Conservation (phyloP, 2,888 invertebrate genomes). For the Sepiola atlantica region DNA sequence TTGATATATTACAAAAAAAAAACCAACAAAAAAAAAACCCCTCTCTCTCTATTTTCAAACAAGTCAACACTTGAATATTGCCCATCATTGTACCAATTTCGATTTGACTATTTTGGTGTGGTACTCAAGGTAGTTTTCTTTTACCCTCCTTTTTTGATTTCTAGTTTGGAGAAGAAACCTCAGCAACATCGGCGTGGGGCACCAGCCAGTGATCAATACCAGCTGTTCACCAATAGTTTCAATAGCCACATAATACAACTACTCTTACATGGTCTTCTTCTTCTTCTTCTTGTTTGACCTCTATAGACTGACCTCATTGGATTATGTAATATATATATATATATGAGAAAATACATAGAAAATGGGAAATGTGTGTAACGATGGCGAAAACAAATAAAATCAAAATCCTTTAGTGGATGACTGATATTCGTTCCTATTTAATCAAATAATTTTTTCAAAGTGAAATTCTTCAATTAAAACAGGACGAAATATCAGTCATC, state of each 20-base stretch:
- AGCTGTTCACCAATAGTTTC: constrained; percentile 32
- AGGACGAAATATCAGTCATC: no score
- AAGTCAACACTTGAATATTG: constrained; percentile 3
- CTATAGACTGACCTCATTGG: constrained; percentile 8
- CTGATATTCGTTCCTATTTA: no score
- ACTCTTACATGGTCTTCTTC: neutral
- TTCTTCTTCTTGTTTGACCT: neutral
- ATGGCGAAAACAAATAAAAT: no score
- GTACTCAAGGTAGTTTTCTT: constrained; percentile 33
- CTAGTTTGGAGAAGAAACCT: constrained; percentile 48
- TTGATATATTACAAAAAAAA: no score
- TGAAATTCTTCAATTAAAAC: no score
- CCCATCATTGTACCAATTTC: neutral
- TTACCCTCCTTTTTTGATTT: neutral
- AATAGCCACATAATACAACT: constrained; percentile 24
- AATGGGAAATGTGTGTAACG: no score
- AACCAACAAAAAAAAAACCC: no score
- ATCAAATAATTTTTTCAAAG: no score
- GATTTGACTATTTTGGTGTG: neutral
- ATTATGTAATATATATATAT: neutral
- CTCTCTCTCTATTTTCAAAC: neutral
- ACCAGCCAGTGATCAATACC: constrained; percentile 47
- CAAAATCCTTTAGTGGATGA: no score
- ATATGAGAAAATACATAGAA: no score
- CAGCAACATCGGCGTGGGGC: constrained; percentile 47